Percentiles rank a stretch among this genome's conserved stretches.
Conservation (phyloP, 2,888 invertebrate genomes). For the Oligia latruncula region DNA sequence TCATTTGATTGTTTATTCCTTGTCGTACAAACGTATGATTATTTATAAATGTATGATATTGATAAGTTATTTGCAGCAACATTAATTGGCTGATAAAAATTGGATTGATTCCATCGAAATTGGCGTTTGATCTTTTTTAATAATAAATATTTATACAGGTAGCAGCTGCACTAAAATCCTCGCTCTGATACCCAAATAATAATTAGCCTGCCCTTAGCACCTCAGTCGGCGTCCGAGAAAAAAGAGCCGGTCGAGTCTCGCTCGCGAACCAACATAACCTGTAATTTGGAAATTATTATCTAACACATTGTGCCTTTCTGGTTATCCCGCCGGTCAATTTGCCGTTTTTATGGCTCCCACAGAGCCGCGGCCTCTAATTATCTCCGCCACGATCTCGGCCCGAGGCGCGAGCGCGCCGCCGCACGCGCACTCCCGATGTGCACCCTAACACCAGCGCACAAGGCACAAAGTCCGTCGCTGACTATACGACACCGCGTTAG, state of each 20-base stretch:
- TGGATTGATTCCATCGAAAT: constrained; percentile 87
- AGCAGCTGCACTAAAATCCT: constrained; percentile 89
- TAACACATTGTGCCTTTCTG: constrained; percentile 91
- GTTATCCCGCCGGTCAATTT: constrained; percentile 91
- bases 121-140: constrained; percentile 87
- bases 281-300: constrained; percentile 91
- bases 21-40: constrained; percentile 35
- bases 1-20: constrained; percentile 37
- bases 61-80: constrained; percentile 64
- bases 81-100: constrained; percentile 79
- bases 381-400: constrained; percentile 88
- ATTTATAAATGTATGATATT: constrained; percentile 40
- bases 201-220: constrained; percentile 90
- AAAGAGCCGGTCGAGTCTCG: constrained; percentile 84
- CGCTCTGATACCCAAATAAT: constrained; percentile 89
- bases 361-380: constrained; percentile 89
- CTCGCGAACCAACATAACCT: constrained; percentile 89
- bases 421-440: constrained; percentile 52
- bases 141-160: constrained; percentile 90
- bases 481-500: constrained; percentile 66
- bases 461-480: constrained; percentile 64
- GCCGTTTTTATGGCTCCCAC: constrained; percentile 90
- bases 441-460: constrained; percentile 63
- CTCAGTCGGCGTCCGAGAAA: constrained; percentile 86
- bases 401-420: constrained; percentile 78